Evolutionary conservation across 2,888 invertebrate genomes (phyloP).

Genomic region (Mallateleia sp.): DNA sequence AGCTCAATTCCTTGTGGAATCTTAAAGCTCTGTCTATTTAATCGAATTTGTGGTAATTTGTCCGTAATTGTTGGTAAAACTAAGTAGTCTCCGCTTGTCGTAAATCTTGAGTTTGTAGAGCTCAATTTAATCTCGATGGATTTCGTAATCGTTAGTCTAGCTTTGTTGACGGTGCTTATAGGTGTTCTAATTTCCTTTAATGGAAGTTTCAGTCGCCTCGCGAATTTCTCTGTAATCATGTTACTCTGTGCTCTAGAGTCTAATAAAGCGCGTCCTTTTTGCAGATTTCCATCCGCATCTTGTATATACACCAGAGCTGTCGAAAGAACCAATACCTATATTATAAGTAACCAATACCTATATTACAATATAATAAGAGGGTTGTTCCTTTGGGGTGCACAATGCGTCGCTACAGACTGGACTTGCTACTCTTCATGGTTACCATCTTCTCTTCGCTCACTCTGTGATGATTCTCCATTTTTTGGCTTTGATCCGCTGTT

Average conservation of each 20-base stretch:
- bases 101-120: conserved; percentile 1
- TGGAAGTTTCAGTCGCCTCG: background rate
- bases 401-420: conserved; percentile 6
- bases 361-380: background rate
- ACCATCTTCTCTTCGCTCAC: background rate
- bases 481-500: background rate
- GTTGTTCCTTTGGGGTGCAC: background rate
- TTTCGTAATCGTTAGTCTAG: background rate
- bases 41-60: conserved; percentile 14
- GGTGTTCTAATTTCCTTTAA: background rate
- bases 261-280: conserved; percentile 6
- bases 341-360: no score
- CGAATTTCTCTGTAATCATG: conserved; percentile 28
- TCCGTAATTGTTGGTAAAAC: conserved; percentile 10
- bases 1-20: conserved; percentile 18
- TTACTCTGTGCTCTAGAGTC: conserved; percentile 11
- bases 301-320: background rate
- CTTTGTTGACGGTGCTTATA: background rate
- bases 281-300: conserved; percentile 11
- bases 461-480: background rate
- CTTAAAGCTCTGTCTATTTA: background rate
- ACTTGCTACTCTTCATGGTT: background rate
- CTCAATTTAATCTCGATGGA: conserved; percentile 19
- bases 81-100: no score
- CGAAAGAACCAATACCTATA: no score